These are phyloP conservation scores for Pseudoatta argentina DNA, from an alignment of 1,140 invertebrate genomes.

Conservation along the genomic window DNA sequence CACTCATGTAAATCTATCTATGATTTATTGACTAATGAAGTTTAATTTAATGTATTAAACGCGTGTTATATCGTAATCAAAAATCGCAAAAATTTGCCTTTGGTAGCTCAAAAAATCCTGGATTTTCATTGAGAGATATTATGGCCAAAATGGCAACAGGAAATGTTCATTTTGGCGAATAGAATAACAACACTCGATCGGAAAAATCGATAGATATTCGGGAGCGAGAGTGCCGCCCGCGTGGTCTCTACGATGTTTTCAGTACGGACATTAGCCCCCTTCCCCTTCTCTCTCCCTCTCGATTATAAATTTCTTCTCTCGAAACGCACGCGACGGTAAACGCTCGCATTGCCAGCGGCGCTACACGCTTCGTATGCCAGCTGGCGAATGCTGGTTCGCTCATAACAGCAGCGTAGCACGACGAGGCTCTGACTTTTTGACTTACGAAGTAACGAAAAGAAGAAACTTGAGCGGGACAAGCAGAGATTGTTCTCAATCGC, in stretches of 20 bases:
- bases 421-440: not conserved
- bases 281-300: not conserved
- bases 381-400: slow-evolving; percentile 57
- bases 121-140: slow-evolving; percentile 2
- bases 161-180: not conserved
- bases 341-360: slow-evolving; percentile 51
- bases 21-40: not conserved
- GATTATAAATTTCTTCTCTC: slow-evolving; percentile 65
- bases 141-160: too few species aligned
- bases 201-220: slow-evolving; percentile 17
- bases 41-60: slow-evolving; percentile 11
- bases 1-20: not conserved
- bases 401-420: slow-evolving; percentile 23
- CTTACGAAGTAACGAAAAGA: not conserved
- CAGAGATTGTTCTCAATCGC: not conserved
- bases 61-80: not conserved
- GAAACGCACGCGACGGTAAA: slow-evolving; percentile 55
- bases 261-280: not conserved
- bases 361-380: slow-evolving; percentile 66
- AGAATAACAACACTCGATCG: not conserved
- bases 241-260: slow-evolving; percentile 31
- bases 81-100: not conserved
- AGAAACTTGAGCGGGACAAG: not conserved
- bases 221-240: not conserved
- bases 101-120: not conserved